Conservation (phyloP, 2,113 vertebrate species). For the Chitala chitala region DNA sequence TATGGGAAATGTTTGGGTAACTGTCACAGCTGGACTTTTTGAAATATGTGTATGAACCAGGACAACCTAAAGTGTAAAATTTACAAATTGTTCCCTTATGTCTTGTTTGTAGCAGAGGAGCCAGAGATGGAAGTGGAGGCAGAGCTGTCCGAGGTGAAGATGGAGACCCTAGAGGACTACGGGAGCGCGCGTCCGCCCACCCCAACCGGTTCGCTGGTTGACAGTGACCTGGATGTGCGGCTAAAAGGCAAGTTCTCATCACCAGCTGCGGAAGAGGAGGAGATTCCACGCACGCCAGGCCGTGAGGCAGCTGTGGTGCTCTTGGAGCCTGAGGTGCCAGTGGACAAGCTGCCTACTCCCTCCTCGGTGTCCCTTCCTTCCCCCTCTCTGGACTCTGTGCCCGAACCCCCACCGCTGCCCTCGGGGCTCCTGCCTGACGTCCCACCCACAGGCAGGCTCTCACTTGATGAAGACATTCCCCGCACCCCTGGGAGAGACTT, state of each 20-base stretch:
- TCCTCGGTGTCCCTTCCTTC: slow-evolving; percentile 46
- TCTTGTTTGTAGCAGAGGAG: slow-evolving; percentile 45
- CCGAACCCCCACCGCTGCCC: slow-evolving; percentile 13
- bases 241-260: slow-evolving; percentile 55
- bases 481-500: slow-evolving; percentile 74
- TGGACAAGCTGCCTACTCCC: slow-evolving; percentile 40
- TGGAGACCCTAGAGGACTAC: slow-evolving; percentile 49
- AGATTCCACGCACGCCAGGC: slow-evolving; percentile 72
- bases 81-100: background rate
- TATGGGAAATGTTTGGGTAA: no score
- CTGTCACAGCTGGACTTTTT: no score
- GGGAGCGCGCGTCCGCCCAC: slow-evolving; percentile 54
- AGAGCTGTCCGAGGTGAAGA: slow-evolving; percentile 43
- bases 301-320: slow-evolving; percentile 51
- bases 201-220: slow-evolving; percentile 59
- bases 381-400: slow-evolving; percentile 34
- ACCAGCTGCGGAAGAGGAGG: slow-evolving; percentile 57
- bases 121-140: slow-evolving; percentile 46
- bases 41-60: background rate
- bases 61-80: background rate
- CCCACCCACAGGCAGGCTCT: slow-evolving; percentile 47
- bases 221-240: slow-evolving; percentile 60
- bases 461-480: slow-evolving; percentile 70
- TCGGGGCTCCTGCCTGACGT: slow-evolving; percentile 34
- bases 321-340: slow-evolving; percentile 54